Evolutionary conservation across 2,888 invertebrate species (phyloP), one percentile per base, ranked within the genome.

Genomic region (Masnerella sp.): DNA sequence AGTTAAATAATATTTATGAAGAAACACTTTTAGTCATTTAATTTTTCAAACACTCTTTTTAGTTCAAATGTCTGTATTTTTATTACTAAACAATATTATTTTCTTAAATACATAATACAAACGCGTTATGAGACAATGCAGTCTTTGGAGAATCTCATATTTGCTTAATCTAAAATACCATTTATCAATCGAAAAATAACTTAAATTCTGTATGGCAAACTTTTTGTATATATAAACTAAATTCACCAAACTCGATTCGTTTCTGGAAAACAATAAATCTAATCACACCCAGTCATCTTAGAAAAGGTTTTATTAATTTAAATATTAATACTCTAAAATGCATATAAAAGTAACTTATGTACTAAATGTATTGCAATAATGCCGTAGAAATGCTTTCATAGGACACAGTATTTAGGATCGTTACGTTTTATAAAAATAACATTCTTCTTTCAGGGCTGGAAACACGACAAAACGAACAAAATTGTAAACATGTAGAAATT

Each of bases 221-320:
- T n/a, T n/a, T n/a, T n/a, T n/a, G 8, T 8, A 25, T 5, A 25
- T 25, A 25, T 5, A 25, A 25, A 5, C 7, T 25, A 25, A 25
- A 25, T 25, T 5, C 25, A 5, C 4, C 25, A 25, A 25, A 25
- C 7, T n/a, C n/a, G n/a, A n/a, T 25, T 25, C 5, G 25, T 25
- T 25, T 25, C 25, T 7, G 25, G 25, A 25, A 25, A 5, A 7
- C 7, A 25, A 25, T 25, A n/a, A 25, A 25, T 25, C 25, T 25
- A 25, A 5, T 4, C n/a, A 32, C 5, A 32, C 32, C 5, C 18
- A 17, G 5, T 38, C 14, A 15, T 42, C 49, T 49, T 62, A 70
- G 56, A 62, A 70, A 69, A 69, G 8, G 36, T 52, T 69, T 69
- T 59, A 61, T 69, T 69, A 62, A 49, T 64, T 70, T 58, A 64